These are phyloP conservation scores for Brienomyrus brachyistius DNA, from an alignment of 2,113 vertebrate genomes.

Conservation along the genomic window DNA sequence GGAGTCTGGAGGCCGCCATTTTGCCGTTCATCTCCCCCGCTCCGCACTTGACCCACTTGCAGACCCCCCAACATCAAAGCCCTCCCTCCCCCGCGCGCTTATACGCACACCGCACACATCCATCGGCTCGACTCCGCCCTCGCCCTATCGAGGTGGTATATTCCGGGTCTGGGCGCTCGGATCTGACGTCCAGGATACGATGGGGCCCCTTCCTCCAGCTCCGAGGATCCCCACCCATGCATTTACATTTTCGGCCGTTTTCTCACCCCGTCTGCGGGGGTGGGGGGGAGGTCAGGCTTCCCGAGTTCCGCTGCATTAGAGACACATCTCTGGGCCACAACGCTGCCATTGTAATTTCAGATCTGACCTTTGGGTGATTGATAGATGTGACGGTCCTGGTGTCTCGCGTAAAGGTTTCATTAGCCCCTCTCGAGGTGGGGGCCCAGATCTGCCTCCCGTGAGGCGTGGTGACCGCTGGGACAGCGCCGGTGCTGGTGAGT, in stretches of 20 bases:
- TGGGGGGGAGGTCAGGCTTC: background rate
- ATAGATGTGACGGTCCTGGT: background rate
- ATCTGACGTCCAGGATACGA: conserved; percentile 48
- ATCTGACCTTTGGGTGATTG: conserved; percentile 20
- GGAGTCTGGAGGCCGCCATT: conserved; percentile 86
- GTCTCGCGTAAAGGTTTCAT: conserved; percentile 10
- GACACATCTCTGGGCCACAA: background rate
- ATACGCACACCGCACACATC: conserved; percentile 60
- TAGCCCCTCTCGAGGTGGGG: background rate
- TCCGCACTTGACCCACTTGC: conserved; percentile 75
- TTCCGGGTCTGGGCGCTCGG: conserved; percentile 69
- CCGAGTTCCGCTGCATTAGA: background rate
- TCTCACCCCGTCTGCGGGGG: background rate
- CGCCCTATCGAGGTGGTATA: conserved; percentile 45
- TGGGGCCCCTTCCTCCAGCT: background rate
- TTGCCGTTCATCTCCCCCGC: conserved; percentile 89
- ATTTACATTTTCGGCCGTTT: background rate
- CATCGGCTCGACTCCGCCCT: conserved; percentile 41
- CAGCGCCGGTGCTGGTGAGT: background rate
- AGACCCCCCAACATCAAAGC: conserved; percentile 78
- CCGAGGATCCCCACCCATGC: background rate
- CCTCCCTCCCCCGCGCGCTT: conserved; percentile 59
- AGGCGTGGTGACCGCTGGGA: background rate
- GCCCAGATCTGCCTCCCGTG: background rate
- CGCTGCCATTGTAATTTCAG: conserved; percentile 12